phyloP scores from a whole-genome alignment of 1,140 invertebrate genomes.

The Aphelinus certus region DNA sequence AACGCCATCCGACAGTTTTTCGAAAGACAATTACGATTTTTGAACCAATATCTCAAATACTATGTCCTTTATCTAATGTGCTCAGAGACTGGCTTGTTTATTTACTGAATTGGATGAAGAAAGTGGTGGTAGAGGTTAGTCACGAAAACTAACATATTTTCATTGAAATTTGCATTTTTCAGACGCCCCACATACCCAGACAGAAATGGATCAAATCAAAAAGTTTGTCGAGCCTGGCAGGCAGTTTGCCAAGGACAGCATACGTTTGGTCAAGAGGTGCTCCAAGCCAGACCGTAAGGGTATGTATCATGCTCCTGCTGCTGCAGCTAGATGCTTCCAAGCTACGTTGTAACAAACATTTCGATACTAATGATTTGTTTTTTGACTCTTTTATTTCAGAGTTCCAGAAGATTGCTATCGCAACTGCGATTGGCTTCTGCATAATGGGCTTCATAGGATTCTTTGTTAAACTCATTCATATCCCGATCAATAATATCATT shows the following conservation, averaged over 20 bases:
- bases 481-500: conserved; percentile 99
- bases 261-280: conserved; percentile 97
- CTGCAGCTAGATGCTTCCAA: not conserved
- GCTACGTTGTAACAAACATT: not conserved
- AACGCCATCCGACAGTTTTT: not conserved
- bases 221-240: conserved; percentile 94
- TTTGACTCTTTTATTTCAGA: conserved; percentile 73
- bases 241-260: conserved; percentile 97
- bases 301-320: conserved; percentile 57
- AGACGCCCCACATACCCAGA: conserved; percentile 1
- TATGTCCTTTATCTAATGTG: not conserved
- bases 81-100: not conserved
- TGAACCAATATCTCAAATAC: not conserved
- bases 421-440: conserved; percentile 99
- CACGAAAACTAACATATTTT: conserved; percentile 31
- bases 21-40: not conserved
- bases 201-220: conserved; percentile 94
- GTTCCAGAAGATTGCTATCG: conserved; percentile 99
- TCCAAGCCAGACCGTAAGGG: conserved; percentile 99
- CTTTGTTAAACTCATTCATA: conserved; percentile 99
- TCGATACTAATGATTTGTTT: not conserved
- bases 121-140: conserved; percentile 20
- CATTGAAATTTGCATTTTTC: conserved; percentile 4
- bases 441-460: conserved; percentile 99
- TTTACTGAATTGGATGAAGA: not conserved